Evolutionary conservation across 2,888 invertebrate genomes (phyloP), one percentile per base, ranked within the genome.

Genomic region (Drosophila prostipennis): DNA sequence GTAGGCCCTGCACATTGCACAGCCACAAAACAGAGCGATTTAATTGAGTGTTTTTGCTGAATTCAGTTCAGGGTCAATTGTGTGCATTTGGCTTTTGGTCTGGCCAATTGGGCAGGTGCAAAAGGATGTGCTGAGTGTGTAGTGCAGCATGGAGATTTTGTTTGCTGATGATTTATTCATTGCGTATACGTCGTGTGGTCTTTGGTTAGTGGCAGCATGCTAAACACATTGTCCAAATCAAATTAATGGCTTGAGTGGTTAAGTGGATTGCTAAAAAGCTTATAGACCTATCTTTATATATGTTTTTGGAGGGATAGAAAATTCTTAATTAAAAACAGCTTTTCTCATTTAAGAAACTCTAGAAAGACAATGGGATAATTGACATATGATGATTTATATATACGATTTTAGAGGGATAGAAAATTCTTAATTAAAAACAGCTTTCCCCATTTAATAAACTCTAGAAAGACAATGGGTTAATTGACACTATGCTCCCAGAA

Each of bases 21-120:
- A 37, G 26, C 53, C 59, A 61, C 37, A 59, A 37, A 51, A 51
- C 57, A 67, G 48, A 45, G 19, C 52, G 60, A 58, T 71, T 67
- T 69, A 80, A 73, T 86, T 76, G 78, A 70, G 69, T 75, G 83
- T 69, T 68, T 70, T 74, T 65, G 19, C 74, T 70, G 74, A 78
- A 84, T 89, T 87, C 81, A 84, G 84, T 89, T 89, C 84, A 84
- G 85, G 84, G 84, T 89, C 84, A 84, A 69, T 72, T 81, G 68
- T 76, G 84, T 59, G 54, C 58, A 53, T 83, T 80, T 86, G 70
- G 80, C 67, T 74, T 68, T 64, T 76, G 70, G 71, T 85, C 67
- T 40, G 64, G 77, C 68, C 72, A 81, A 61, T 46, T 36, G 34
- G 51, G 64, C 43, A 55, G 40, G 39, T 55, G 69, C 39, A 29